Evolutionary conservation across 2,888 invertebrate species (phyloP), one percentile per base, ranked within the genome.

Genomic region (Cephus nigrinus): DNA sequence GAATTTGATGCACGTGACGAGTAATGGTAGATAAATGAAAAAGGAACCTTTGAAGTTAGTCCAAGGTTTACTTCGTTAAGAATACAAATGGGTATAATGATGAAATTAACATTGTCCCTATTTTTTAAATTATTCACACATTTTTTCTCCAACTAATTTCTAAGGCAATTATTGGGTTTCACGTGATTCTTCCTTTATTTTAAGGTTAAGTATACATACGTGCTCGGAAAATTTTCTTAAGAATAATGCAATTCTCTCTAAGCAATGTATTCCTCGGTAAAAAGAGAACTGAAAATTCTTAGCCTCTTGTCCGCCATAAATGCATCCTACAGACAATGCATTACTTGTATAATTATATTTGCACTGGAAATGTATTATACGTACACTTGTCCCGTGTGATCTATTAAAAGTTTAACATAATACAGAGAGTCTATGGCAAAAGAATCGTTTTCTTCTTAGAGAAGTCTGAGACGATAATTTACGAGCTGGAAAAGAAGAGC

Each of bases 381-480:
- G 23, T 23, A 55, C 55, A 23, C 55, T 9, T 55, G 55, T 55
- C 55, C 2, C 55, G 9, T 23, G 23, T 1, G 55, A 55, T 55
- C 55, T 55, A 23, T 55, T 55, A 55, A 23, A 55, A 23, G 9
- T 23, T 55, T 55, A 55, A 0, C 55, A 55, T 55, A 55, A 55
- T 55, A 55, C 2, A 36, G 12, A 12, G 36, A 55, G 55, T 55
- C 55, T 55, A 23, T 55, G 55, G 55, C 23, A 55, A 15, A 55
- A 23, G 23, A 55, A 55, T 55, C 23, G 23, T 55, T 9, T 23
- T 23, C 55, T 55, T 55, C 79, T 34, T 55, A 71, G 35, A 81
- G 77, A 74, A 74, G 73, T 74, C 40, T 23, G 55, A 34, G 75
- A 77, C 9, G 12, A 31, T 69, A 36, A 77, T 80, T 80, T 80